phyloP scores from a whole-genome alignment of 2,113 vertebrate genomes.

The Nanorana parkeri region DNA sequence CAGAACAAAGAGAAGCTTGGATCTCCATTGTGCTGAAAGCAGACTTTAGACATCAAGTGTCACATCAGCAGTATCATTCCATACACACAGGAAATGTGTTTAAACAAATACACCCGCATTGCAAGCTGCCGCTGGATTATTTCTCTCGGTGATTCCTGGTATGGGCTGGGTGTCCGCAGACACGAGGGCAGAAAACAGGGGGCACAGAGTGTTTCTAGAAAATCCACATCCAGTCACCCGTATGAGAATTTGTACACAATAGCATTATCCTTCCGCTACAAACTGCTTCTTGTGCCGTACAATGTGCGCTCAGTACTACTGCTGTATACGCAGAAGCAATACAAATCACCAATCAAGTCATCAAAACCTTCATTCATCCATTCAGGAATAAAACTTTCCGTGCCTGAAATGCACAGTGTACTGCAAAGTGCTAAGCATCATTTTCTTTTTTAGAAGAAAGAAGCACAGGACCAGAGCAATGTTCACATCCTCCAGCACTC shows the following conservation, averaged over 20 bases:
- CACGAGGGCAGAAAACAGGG: neutral
- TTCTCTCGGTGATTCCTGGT: conserved; percentile 9
- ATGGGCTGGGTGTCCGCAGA: neutral
- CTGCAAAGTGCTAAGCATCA: too few species aligned
- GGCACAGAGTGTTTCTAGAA: neutral
- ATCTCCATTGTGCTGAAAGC: conserved; percentile 6
- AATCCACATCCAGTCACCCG: neutral
- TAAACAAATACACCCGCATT: conserved; percentile 13
- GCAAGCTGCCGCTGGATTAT: conserved; percentile 34
- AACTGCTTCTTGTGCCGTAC: neutral
- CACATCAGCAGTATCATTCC: conserved; percentile 17
- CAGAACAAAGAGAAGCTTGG: neutral
- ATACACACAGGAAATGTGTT: conserved; percentile 13
- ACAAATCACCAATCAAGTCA: too few species aligned
- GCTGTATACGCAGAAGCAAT: too few species aligned
- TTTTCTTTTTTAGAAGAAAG: too few species aligned
- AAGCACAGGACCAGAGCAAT: too few species aligned
- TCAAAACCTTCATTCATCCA: too few species aligned
- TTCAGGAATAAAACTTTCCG: too few species aligned
- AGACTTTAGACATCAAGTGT: conserved; percentile 1
- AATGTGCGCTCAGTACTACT: too few species aligned
- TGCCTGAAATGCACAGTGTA: too few species aligned
- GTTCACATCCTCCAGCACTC: too few species aligned
- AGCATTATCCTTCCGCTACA: neutral
- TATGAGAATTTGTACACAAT: conserved; percentile 19